Base-by-base conservation (phyloP, 2,888 invertebrate genomes). In the Netelia inedita region DNA sequence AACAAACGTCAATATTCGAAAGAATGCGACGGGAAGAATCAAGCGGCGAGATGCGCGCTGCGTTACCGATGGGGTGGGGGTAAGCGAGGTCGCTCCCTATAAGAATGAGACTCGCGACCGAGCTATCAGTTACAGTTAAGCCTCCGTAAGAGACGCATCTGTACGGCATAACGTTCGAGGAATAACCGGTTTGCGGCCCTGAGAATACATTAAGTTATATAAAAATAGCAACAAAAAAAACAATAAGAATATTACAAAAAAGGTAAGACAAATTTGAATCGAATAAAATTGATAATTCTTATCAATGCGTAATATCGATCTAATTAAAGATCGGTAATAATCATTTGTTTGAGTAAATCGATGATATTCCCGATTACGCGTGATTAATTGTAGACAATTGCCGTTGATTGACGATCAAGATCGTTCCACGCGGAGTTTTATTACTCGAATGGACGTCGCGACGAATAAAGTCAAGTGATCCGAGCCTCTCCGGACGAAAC, bases 1-100 rank as follows among this genome's bases (percentile, higher is more conserved):
- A 86, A 79, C 69, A 83, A 79, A 59, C 23, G 21, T 50, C 43
- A 57, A 57, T 41, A 53, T 19, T 63, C 19, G 65, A 73, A 10
- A 78, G 65, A 76, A 76, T 1, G 35, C 11, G n/a, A 57, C 46
- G 41, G 10, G 1, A 35, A 43, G 3, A n/a, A 50, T 71, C 43
- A 46, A 71, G 10, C 1, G 43, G 41, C 9, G 11, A 53, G 66
- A 50, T 55, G 50, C 35, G 8, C 43, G 66, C 82, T 87, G 73
- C 75, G 69, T 84, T 82, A 83, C 66, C 84, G 73, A 74, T 76
- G 43, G 76, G 85, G 87, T 82, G 87, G 86, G 87, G 16, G 57
- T 57, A 46, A 57, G 16, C 35, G 57, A 75, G 68, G 81, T 72
- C 55, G 81, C 71, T 69, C 69, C 65, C 61, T 87, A 87, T 87